Conservation (phyloP, 2,888 invertebrate genomes). For the Vanessa cardui region DNA sequence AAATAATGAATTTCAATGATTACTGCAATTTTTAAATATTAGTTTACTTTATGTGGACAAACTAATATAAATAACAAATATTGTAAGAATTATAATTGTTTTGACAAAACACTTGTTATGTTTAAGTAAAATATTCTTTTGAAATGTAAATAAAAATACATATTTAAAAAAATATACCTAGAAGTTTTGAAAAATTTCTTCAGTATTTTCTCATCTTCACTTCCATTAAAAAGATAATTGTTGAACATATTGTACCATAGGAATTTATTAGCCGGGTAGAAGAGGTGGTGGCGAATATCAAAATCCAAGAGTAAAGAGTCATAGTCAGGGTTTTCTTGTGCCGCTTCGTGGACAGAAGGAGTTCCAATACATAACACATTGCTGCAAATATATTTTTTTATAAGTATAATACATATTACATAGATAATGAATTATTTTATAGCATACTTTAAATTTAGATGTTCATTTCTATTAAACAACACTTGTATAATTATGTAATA, state of each 20-base stretch:
- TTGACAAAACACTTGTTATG: too few species aligned
- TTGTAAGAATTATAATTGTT: too few species aligned
- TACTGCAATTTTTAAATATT: background rate
- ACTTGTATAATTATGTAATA: too few species aligned
- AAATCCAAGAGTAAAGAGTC: slow-evolving; percentile 90
- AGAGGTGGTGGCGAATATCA: slow-evolving; percentile 88
- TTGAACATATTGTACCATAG: slow-evolving; percentile 96
- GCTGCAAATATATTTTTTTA: slow-evolving; percentile 69
- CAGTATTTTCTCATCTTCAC: slow-evolving; percentile 81
- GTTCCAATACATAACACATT: slow-evolving; percentile 93
- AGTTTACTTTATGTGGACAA: background rate
- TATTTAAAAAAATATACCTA: slow-evolving; percentile 67
- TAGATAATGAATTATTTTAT: background rate
- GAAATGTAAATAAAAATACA: background rate
- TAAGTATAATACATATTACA: background rate
- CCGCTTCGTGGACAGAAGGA: slow-evolving; percentile 90
- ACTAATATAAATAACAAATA: background rate
- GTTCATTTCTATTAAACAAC: too few species aligned
- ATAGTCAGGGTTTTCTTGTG: slow-evolving; percentile 63
- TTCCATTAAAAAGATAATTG: slow-evolving; percentile 89
- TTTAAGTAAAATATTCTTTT: too few species aligned
- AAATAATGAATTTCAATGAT: background rate
- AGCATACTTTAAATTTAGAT: too few species aligned
- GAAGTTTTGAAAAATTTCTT: slow-evolving; percentile 84
- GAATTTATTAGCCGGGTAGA: slow-evolving; percentile 85